Evolutionary conservation across 2,797 vertebrate genomes (phyloP), one percentile per base, ranked within the genome.

Genomic region (Podarcis siculus): DNA sequence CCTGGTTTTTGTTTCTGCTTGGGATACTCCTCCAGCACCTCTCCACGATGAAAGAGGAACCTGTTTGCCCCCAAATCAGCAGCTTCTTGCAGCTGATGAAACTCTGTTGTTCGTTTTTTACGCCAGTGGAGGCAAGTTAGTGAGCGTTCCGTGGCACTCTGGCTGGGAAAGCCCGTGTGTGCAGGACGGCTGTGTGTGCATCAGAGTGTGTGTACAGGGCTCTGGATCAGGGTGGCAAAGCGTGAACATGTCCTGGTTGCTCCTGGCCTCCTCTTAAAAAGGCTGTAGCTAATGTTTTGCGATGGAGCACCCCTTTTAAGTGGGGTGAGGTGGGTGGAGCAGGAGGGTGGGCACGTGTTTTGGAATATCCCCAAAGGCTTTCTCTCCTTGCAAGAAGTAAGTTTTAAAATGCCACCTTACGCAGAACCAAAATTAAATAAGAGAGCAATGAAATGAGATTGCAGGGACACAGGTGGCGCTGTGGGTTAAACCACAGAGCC

Each of bases 301-400:
- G 32, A 58, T 1, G 19, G 30, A 39, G 49, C 13, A 25, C 32
- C 66, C 61, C 39, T 67, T 73, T 66, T 45, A 25, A 58, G 4
- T 42, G 2, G 8, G 0, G 45, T n/a, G n/a, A n/a, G 3, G 27
- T 3, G 17, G 2, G 13, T 2, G 23, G 35, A 45, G 42, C 4
- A 5, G n/a, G 37, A 5, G 5, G 55, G 4, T 30, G 30, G 30
- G 12, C 25, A 69, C 13, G 21, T 61, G 73, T 15, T 39, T 61
- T 25, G 58, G 64, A 42, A 78, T 8, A 27, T 42, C 58, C 30
- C 0, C 45, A 30, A 78, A 32, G 37, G 13, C 35, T 58, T 27
- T 69, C 37, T 76, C 49, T 21, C 37, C 30, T n/a, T 27, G 37
- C 12, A 64, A 71, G 30, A 82, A 82, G 55, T 21, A 39, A 13